Conservation (phyloP, 2,888 invertebrate species). For the Cephalotes varians region DNA sequence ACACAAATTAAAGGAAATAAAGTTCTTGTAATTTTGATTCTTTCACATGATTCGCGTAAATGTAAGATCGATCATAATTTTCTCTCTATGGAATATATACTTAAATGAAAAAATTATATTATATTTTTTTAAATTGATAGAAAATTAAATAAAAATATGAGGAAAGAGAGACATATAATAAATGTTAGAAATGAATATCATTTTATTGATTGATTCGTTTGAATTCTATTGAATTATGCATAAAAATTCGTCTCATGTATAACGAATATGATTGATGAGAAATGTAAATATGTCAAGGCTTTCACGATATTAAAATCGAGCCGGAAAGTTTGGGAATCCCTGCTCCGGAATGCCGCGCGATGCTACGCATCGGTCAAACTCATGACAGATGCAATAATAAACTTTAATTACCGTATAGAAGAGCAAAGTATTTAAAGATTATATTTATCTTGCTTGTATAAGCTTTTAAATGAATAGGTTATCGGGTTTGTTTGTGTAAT, state of each 20-base stretch:
- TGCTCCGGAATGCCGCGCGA: neutral
- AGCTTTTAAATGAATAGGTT: neutral
- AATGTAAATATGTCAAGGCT: neutral
- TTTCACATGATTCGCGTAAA: neutral
- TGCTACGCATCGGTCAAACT: conserved; percentile 9
- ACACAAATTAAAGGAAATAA: neutral
- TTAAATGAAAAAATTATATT: neutral
- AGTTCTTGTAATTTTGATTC: conserved; percentile 6
- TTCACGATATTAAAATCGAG: neutral
- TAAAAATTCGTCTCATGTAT: neutral
- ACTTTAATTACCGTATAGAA: neutral
- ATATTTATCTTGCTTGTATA: neutral
- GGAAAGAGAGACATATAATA: neutral
- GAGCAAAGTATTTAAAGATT: neutral
- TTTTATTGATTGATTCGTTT: neutral
- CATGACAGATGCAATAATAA: conserved; percentile 29
- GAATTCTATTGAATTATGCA: neutral
- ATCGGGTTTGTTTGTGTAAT: neutral
- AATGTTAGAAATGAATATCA: neutral
- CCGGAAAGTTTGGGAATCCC: conserved; percentile 12
- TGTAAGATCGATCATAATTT: neutral
- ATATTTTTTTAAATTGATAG: neutral
- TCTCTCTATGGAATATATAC: neutral
- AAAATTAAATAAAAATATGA: neutral
- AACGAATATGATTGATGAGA: neutral